Evolutionary conservation across 2,797 vertebrate genomes (phyloP).

Genomic region (Pelochelys cantorii): DNA sequence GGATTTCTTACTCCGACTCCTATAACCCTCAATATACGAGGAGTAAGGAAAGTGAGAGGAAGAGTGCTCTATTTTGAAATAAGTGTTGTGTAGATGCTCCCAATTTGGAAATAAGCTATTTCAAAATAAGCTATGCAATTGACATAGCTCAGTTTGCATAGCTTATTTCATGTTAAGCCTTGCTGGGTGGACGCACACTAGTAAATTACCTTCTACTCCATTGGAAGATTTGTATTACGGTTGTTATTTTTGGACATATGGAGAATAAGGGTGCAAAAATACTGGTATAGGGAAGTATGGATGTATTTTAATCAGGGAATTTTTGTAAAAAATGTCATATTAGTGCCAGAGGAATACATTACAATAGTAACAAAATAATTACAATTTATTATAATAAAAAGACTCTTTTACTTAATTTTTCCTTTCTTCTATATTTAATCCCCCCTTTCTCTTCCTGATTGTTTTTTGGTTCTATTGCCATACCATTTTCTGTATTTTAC

Average conservation of each 20-base stretch:
- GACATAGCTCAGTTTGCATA: no score
- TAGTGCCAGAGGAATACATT: neutral
- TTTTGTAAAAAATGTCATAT: neutral
- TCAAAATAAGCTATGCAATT: no score
- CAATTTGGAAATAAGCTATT: no score
- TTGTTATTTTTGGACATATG: neutral
- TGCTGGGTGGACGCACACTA: neutral
- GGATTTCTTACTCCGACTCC: no score
- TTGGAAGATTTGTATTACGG: neutral
- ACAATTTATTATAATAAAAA: neutral
- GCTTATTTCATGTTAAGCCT: no score
- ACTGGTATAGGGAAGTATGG: neutral
- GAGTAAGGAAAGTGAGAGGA: no score
- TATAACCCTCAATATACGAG: no score
- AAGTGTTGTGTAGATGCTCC: no score
- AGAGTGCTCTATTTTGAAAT: no score
- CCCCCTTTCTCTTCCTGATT: neutral
- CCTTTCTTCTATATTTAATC: neutral
- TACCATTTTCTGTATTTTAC: neutral
- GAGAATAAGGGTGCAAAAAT: neutral
- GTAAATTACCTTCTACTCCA: neutral
- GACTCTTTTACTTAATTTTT: neutral
- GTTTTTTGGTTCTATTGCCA: neutral
- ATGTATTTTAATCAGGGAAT: neutral
- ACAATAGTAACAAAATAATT: neutral